Evolutionary conservation across 1,140 invertebrate genomes (phyloP).

Genomic region (Plutomurus gul): DNA sequence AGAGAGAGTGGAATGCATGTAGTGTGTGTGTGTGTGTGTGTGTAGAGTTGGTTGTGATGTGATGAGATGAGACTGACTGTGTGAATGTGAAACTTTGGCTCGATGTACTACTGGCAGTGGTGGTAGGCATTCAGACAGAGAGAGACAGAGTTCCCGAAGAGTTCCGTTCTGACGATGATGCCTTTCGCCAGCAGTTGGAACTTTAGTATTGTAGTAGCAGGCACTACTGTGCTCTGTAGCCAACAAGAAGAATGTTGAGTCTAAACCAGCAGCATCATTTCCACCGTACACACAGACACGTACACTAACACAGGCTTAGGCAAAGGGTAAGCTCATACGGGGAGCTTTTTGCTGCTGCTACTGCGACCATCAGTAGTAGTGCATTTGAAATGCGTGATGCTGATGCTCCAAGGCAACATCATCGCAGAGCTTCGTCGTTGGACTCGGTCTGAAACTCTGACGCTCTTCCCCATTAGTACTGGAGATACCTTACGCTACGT

Average conservation of each 20-base stretch:
- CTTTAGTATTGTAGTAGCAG: not conserved
- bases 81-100: not conserved
- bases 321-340: slow-evolving; percentile 11
- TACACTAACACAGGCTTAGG: not conserved
- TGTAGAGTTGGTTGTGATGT: slow-evolving; percentile 4
- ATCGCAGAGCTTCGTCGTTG: too few species aligned
- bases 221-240: not conserved
- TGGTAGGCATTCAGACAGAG: too few species aligned
- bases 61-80: slow-evolving; percentile 18
- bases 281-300: not conserved
- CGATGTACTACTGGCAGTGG: too few species aligned
- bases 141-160: not conserved
- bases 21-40: too few species aligned
- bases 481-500: too few species aligned
- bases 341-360: not conserved
- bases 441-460: not conserved
- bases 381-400: slow-evolving; percentile 16
- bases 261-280: not conserved
- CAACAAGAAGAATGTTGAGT: not conserved
- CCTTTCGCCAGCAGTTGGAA: not conserved
- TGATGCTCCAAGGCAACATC: slow-evolving; percentile 8
- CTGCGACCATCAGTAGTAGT: too few species aligned
- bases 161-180: too few species aligned
- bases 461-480: not conserved
- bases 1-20: not conserved